Percentiles rank a stretch among this genome's conserved stretches.
phyloP scores from a whole-genome alignment of 2,888 invertebrate genomes.

The Cerceris rybyensis region DNA sequence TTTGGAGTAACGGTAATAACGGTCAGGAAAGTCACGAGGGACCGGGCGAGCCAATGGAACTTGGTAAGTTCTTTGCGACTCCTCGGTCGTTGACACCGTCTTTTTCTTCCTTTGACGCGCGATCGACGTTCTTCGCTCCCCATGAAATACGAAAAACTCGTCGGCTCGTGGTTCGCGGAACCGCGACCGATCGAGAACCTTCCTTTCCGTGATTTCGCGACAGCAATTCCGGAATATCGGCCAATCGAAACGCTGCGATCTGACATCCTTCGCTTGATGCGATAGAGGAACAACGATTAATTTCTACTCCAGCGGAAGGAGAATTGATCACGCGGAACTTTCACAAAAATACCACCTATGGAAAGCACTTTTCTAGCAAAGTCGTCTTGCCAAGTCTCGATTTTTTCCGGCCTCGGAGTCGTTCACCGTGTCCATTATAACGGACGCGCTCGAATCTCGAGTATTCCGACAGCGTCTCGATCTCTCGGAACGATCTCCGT shows the following conservation, averaged over 20 bases:
- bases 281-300: conserved; percentile 5
- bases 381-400: conserved; percentile 30
- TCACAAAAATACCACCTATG: conserved; percentile 57
- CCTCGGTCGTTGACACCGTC: conserved; percentile 61
- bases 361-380: conserved; percentile 63
- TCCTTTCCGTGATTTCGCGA: background rate
- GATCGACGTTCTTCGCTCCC: background rate
- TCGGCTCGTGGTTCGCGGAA: background rate
- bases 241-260: background rate
- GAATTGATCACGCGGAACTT: conserved; percentile 47
- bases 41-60: conserved; percentile 57
- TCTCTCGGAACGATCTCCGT: conserved; percentile 55
- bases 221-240: background rate
- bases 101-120: conserved; percentile 49
- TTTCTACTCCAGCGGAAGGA: conserved; percentile 25
- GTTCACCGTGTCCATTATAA: conserved; percentile 65
- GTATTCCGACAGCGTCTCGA: conserved; percentile 48
- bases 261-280: background rate
- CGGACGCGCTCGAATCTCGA: conserved; percentile 33
- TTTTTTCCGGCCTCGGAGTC: conserved; percentile 65
- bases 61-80: conserved; percentile 53
- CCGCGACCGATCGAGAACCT: too few species aligned
- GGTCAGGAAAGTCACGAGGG: conserved; percentile 67
- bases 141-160: background rate
- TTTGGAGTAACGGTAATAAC: conserved; percentile 76